These are phyloP conservation scores for Lepidonotus clava DNA, from an alignment of 2,888 invertebrate species.

Conservation along the genomic window DNA sequence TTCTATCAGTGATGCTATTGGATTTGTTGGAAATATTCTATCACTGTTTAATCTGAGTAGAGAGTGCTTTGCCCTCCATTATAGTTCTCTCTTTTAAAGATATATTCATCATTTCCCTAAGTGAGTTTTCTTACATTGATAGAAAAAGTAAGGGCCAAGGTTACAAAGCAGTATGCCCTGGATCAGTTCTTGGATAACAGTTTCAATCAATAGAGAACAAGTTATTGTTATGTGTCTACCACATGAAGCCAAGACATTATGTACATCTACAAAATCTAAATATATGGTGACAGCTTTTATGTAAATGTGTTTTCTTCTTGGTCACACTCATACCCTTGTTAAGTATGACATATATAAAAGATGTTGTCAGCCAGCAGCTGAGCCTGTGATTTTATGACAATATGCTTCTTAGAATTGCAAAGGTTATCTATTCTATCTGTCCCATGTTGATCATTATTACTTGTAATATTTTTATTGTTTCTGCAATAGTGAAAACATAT, in stretches of 20 bases:
- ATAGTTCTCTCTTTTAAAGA: background rate
- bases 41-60: background rate
- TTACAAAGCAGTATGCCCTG: background rate
- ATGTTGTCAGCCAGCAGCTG: background rate
- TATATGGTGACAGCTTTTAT: background rate
- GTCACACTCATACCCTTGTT: background rate
- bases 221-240: background rate
- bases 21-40: background rate
- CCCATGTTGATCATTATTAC: background rate
- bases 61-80: background rate
- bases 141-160: background rate
- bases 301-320: background rate
- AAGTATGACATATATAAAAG: background rate
- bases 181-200: background rate
- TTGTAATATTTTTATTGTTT: background rate
- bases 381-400: too few relatives aligned
- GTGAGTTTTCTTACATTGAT: background rate
- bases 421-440: background rate
- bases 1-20: background rate
- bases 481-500: background rate
- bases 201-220: background rate
- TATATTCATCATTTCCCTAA: background rate
- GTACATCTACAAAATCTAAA: background rate
- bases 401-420: background rate
- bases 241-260: background rate